These are phyloP conservation scores for Paracentrotus lividus DNA, from an alignment of 53 echinoderm and acorn worm species.

Conservation along the genomic window DNA sequence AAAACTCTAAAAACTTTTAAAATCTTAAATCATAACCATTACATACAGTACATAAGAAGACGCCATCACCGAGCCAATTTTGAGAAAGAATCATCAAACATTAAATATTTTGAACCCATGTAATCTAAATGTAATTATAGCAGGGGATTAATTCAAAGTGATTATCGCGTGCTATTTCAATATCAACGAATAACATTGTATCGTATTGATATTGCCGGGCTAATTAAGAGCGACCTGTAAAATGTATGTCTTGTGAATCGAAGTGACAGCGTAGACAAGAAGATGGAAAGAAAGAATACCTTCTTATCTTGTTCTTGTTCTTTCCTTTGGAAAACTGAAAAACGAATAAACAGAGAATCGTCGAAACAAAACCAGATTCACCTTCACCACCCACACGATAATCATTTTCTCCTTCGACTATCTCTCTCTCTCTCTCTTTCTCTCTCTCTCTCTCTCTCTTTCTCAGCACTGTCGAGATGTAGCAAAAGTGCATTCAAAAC, in stretches of 20 bases:
- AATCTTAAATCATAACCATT: not conserved
- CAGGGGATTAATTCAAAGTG: constrained; percentile 24
- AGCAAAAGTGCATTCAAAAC: constrained; percentile 43
- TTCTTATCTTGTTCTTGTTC: not conserved
- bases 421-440: not conserved
- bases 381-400: constrained; percentile 1
- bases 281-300: not conserved
- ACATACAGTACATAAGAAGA: too few species aligned
- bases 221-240: constrained; percentile 49
- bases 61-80: constrained; percentile 5
- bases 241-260: not conserved
- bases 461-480: not conserved
- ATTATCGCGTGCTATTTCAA: constrained; percentile 30
- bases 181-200: constrained; percentile 29
- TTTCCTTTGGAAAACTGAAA: not conserved
- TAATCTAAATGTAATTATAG: not conserved
- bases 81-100: not conserved
- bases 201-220: constrained; percentile 31
- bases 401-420: not conserved
- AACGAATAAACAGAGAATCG: constrained; percentile 37
- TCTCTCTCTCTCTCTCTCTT: not conserved
- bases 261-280: constrained; percentile 31
- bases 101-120: not conserved
- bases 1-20: not conserved
- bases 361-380: constrained; percentile 32